These are phyloP conservation scores for Percina caprodes DNA, from an alignment of 2,113 vertebrate species.

Conservation along the genomic window DNA sequence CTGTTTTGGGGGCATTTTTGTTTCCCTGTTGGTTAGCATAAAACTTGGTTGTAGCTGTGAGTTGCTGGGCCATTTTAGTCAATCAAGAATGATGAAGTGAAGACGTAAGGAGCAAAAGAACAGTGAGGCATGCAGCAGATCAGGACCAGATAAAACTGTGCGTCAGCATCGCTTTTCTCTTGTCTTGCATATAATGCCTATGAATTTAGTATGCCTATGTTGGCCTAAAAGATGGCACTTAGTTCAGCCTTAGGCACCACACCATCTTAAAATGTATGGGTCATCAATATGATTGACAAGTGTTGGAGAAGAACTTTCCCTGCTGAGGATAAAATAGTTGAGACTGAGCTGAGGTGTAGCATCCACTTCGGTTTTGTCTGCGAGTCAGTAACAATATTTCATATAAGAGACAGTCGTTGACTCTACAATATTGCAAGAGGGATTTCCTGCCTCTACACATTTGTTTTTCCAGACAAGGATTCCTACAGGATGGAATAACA, in stretches of 20 bases:
- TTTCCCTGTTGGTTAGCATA: not conserved
- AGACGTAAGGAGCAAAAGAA: not conserved
- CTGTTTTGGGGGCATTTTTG: not conserved
- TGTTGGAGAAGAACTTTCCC: conserved; percentile 7
- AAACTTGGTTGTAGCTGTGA: not conserved
- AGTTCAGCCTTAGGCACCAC: conserved; percentile 34
- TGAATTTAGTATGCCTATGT: conserved; percentile 16
- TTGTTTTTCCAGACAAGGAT: conserved; percentile 15
- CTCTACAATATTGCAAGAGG: conserved; percentile 36
- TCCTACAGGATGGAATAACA: conserved; percentile 29
- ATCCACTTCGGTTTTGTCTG: conserved; percentile 4
- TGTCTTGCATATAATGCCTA: conserved; percentile 4
- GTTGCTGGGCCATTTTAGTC: not conserved
- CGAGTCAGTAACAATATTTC: conserved; percentile 48
- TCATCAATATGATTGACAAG: conserved; percentile 57
- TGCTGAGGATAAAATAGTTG: conserved; percentile 19
- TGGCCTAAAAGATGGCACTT: conserved; percentile 34
- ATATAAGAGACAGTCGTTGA: conserved; percentile 49
- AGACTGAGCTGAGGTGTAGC: conserved; percentile 25
- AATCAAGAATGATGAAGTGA: not conserved
- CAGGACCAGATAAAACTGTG: not conserved
- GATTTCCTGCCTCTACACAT: conserved; percentile 26
- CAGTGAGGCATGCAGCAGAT: not conserved
- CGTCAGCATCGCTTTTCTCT: conserved; percentile 6
- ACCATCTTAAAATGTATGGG: conserved; percentile 15